Evolutionary conservation across 2,888 invertebrate genomes (phyloP), one percentile per base, ranked within the genome.

Genomic region (Thalpophila matura): DNA sequence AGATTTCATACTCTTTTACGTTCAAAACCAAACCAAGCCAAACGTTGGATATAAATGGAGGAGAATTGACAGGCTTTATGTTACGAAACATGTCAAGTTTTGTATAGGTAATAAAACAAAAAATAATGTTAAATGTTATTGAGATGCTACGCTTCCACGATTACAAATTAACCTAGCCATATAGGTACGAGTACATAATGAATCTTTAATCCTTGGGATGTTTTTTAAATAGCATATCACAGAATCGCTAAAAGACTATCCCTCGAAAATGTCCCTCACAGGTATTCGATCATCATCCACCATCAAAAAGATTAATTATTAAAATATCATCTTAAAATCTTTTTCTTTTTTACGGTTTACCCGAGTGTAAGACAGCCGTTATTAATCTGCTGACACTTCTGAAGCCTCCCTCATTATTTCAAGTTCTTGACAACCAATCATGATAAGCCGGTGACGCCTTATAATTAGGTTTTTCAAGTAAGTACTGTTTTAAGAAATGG

Each of bases 1-100:
- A 72, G 58, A 56, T 53, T 64, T 75, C 53, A 37, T 64, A 53
- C 53, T 26, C 14, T 45, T 72, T 62, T 51, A 55, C 40, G 47
- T 49, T 47, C 18, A n/a, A 45, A 42, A 14, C 24, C 42, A 55
- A 67, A 61, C 18, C 10, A 45, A 42, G 16, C 24, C 42, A 55
- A 67, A 61, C 46, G 43, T 45, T 55, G 38, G 42, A 18, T 29
- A 43, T 29, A 43, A 22, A 37, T 42, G 24, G n/a, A 26, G 10
- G 14, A 14, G 37, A 35, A 29, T 42, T 50, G 46, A 37, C 27
- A 20, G 4, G 27, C 20, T 47, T 72, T 12, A 50, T 63, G 33
- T 12, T 35, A 50, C 35, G 27, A 35, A 45, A 49, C 22, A 54
- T 31, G 27, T 1, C 2, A n/a, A n/a, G n/a, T n/a, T n/a, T n/a